Percentiles rank a stretch among this genome's conserved stretches.
Conservation (phyloP, 2,113 vertebrate genomes). For the Vulpes ferrilata region DNA sequence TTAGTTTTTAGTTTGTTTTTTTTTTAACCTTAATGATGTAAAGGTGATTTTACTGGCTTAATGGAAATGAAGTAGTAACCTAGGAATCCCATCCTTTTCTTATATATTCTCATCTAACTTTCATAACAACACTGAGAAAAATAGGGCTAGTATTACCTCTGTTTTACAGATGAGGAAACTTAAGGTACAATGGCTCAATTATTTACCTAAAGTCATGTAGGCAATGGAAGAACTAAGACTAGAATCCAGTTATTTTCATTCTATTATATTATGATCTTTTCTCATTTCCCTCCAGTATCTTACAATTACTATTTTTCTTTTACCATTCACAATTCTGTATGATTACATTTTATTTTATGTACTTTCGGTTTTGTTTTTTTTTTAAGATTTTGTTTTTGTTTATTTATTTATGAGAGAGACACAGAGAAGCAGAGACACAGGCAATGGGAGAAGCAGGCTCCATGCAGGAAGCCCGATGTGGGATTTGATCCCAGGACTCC, state of each 20-base stretch:
- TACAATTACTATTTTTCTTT: neutral
- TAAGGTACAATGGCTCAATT: neutral
- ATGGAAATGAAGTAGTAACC: neutral
- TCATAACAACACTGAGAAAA: neutral
- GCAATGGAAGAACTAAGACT: neutral
- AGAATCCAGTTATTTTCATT: slow-evolving; percentile 18
- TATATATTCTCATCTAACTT: neutral
- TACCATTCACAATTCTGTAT: neutral
- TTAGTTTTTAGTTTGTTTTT: neutral
- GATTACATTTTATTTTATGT: slow-evolving; percentile 17
- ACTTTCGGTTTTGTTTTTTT: neutral
- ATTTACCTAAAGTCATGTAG: neutral
- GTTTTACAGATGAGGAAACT: neutral
- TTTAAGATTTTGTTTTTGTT: neutral
- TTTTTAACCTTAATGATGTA: neutral
- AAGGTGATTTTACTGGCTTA: slow-evolving; percentile 17
- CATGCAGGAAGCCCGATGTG: neutral
- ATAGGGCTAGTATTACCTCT: neutral
- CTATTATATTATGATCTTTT: neutral
- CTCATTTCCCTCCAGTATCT: neutral
- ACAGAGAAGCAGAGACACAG: no score
- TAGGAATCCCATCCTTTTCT: neutral
- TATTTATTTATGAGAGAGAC: neutral
- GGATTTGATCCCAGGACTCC: neutral
- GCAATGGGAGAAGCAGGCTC: neutral